Percentiles rank a stretch among this genome's conserved stretches.
Evolutionary conservation across 2,113 vertebrate genomes (phyloP).

Genomic region (Phycodurus eques): DNA sequence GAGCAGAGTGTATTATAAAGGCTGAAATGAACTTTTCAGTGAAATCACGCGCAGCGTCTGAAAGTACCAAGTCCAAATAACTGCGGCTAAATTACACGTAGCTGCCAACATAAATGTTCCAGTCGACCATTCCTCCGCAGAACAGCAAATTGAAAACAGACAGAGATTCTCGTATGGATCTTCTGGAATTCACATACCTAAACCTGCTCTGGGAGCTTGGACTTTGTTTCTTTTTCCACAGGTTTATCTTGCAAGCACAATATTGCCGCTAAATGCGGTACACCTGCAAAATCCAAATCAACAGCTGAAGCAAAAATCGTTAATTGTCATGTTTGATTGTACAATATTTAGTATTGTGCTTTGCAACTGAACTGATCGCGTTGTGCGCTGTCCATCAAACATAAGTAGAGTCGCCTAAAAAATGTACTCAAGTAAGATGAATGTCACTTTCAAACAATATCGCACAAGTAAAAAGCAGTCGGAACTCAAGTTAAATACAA

Average conservation of each 20-base stretch:
- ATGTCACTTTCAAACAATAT: too few species aligned
- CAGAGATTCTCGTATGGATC: conserved; percentile 47
- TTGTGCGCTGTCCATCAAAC: too few species aligned
- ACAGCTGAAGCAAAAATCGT: too few species aligned
- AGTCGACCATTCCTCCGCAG: conserved; percentile 57
- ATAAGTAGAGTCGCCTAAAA: too few species aligned
- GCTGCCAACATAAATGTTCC: conserved; percentile 60
- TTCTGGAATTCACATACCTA: conserved; percentile 40
- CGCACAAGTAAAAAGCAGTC: too few species aligned
- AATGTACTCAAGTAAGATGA: too few species aligned
- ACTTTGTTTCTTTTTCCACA: not conserved
- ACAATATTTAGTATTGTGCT: too few species aligned
- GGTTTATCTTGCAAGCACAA: not conserved
- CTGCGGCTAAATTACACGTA: conserved; percentile 33
- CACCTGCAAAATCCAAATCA: not conserved
- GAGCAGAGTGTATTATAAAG: conserved; percentile 5
- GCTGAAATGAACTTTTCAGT: conserved; percentile 14
- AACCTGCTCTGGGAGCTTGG: conserved; percentile 18
- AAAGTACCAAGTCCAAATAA: conserved; percentile 38
- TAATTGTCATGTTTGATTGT: too few species aligned
- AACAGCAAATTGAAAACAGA: conserved; percentile 62
- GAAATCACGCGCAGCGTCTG: conserved; percentile 8
- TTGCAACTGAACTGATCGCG: too few species aligned
- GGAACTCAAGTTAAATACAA: too few species aligned
- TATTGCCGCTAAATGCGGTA: not conserved